These are phyloP conservation scores for Antechinus flavipes DNA, from an alignment of 2,113 vertebrate genomes.

Conservation along the genomic window DNA sequence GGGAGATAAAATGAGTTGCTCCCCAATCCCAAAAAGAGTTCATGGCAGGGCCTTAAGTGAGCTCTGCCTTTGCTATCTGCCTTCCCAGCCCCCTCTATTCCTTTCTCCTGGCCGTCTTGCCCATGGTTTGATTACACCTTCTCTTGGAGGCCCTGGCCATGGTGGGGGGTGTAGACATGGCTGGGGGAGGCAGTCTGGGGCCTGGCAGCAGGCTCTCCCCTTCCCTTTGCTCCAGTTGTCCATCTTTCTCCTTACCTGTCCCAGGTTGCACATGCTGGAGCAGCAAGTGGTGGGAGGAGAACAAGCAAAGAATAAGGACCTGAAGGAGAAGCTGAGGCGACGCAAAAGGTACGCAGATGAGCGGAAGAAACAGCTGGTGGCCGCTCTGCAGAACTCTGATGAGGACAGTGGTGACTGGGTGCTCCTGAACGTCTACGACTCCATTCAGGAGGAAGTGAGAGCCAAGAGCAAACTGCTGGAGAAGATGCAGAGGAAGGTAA, in stretches of 20 bases:
- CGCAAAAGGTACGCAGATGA: conserved; percentile 87
- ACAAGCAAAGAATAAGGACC: conserved; percentile 91
- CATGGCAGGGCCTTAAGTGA: background rate
- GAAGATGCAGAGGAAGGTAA: conserved; percentile 91
- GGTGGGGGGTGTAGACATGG: background rate
- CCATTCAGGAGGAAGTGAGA: conserved; percentile 92
- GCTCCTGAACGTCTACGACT: conserved; percentile 89
- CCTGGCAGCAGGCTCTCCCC: fast-evolving
- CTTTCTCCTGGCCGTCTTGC: background rate
- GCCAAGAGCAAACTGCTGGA: conserved; percentile 90
- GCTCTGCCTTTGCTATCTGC: background rate
- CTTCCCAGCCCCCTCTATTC: background rate
- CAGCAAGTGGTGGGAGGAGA: conserved; percentile 91
- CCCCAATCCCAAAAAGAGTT: background rate
- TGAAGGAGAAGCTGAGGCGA: conserved; percentile 86
- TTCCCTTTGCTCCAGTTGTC: fast-evolving
- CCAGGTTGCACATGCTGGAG: conserved; percentile 92
- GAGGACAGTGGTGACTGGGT: conserved; percentile 88
- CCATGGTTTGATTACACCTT: background rate
- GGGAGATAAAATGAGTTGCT: background rate
- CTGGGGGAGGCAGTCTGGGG: background rate
- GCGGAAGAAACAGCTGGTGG: conserved; percentile 87
- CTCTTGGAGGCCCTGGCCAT: background rate
- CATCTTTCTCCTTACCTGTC: background rate
- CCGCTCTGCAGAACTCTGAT: conserved; percentile 83